Base-by-base conservation (phyloP, 2,113 vertebrate genomes). In the Eonycteris spelaea region DNA sequence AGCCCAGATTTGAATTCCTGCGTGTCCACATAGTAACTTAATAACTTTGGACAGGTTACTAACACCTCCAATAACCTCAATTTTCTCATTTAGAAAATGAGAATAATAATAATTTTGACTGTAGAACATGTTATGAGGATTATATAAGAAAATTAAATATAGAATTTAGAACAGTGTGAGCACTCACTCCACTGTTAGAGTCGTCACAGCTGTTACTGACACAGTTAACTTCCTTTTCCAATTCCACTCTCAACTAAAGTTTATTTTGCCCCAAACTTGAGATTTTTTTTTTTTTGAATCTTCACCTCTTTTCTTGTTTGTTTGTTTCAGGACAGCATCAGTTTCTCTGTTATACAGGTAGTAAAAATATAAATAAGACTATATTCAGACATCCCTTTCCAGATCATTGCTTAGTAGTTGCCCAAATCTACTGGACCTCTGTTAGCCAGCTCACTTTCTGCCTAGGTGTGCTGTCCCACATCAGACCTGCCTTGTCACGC, bases 391-490 rank as follows among this genome's bases (percentile, higher is more conserved):
- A 24, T 61, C 10, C 5, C 57, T 77, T 75, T 70, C 26, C 28
- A 48, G 14, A 48, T 5, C 7, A 8, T 18, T 48, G 43, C 2
- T 51, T 10, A 33, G 4, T 40, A 28, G 4, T 57, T 73, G 13
- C 61, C 77, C 59, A 30, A 28, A n/a, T 40, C 15, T 95, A 15
- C 5, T 19, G 0, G 35, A 3, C 24, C 6, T 1, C 18, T 22
- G 21, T 33, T 3, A 16, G 15, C 24, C 5, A 16, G 19, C 21
- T 78, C 11, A 3, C 28, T 6, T 21, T 16, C 30, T n/a, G 33
- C 18, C 10, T n/a, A 1, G 0, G 1, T 28, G 5, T 11, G 12
- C 6, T 68, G 0, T 48, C 43, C 21, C 6, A 3, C 71, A 22
- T 30, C 48, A 15, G 21, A 12, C 9, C 45, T 53, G 12, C 4